Conservation (phyloP, 2,888 invertebrate genomes). For the Chaetogeoica ovagalla region DNA sequence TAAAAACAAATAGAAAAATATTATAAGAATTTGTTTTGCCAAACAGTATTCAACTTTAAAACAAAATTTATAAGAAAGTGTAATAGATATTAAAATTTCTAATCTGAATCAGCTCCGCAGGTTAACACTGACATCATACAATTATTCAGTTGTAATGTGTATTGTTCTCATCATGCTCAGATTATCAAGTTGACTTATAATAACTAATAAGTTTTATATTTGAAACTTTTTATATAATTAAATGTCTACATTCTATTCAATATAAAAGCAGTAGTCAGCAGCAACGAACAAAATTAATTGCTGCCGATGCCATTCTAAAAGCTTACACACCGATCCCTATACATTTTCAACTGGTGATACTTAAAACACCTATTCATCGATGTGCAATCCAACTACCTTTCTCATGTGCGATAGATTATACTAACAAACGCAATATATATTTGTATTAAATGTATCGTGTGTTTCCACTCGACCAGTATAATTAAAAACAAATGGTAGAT, state of each 20-base stretch:
- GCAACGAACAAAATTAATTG: too few relatives aligned
- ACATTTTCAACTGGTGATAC: too few relatives aligned
- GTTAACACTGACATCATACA: conserved; percentile 29
- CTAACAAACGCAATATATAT: neutral
- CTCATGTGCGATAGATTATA: too few relatives aligned
- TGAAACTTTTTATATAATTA: too few relatives aligned
- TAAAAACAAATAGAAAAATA: neutral
- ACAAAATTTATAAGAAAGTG: neutral
- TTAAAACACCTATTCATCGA: too few relatives aligned
- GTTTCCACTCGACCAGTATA: conserved; percentile 29
- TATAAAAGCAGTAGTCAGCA: too few relatives aligned
- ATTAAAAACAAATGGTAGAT: conserved; percentile 16
- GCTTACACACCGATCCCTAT: too few relatives aligned
- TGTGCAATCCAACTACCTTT: too few relatives aligned
- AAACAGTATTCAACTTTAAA: neutral
- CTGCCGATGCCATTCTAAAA: too few relatives aligned
- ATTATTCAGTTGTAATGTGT: conserved; percentile 15
- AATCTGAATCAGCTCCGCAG: conserved; percentile 31
- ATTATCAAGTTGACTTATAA: neutral
- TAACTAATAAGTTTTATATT: too few relatives aligned
- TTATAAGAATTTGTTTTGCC: neutral
- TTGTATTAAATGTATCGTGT: conserved; percentile 18
- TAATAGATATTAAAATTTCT: neutral
- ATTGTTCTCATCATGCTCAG: conserved; percentile 26
- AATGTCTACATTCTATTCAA: too few relatives aligned